These are phyloP conservation scores for Rhagoletis pomonella DNA, from an alignment of 1,140 invertebrate species.

Conservation along the genomic window DNA sequence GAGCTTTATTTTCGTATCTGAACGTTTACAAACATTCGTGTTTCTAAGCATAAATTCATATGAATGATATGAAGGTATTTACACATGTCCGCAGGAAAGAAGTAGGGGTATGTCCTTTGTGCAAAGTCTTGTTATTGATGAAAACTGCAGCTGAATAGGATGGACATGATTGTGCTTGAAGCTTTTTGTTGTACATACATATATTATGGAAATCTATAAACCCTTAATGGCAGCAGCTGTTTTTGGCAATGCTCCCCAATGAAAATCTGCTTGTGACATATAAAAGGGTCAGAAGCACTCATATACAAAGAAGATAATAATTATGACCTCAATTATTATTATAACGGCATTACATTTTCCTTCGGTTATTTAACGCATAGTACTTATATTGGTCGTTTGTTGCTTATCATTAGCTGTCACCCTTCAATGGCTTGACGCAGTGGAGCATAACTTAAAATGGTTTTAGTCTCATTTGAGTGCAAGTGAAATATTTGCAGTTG, in stretches of 20 bases:
- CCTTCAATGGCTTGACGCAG: neutral
- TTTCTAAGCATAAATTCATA: too few species aligned
- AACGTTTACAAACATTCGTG: too few species aligned
- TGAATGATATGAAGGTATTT: too few species aligned
- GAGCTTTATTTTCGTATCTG: too few species aligned
- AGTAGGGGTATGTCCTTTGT: too few species aligned
- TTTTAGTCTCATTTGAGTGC: neutral
- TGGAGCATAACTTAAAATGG: neutral
- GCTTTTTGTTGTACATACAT: neutral
- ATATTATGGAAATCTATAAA: conserved; percentile 9
- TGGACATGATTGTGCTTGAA: neutral
- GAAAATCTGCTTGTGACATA: neutral
- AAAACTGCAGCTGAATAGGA: neutral
- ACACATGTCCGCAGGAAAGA: too few species aligned
- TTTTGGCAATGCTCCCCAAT: conserved; percentile 22
- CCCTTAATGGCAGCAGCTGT: conserved; percentile 23
- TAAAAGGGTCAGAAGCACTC: neutral
- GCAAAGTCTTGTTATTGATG: neutral
- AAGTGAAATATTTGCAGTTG: neutral
- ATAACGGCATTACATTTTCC: neutral
- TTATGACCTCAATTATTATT: neutral
- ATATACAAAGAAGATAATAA: neutral
- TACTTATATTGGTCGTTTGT: neutral
- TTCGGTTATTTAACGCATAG: neutral
- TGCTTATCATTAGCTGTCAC: neutral